A percentile compares a stretch with the other conserved stretches of the same genome.
These are phyloP conservation scores for Drosophila simulans DNA, from an alignment of 1,140 invertebrate species.

Conservation along the genomic window DNA sequence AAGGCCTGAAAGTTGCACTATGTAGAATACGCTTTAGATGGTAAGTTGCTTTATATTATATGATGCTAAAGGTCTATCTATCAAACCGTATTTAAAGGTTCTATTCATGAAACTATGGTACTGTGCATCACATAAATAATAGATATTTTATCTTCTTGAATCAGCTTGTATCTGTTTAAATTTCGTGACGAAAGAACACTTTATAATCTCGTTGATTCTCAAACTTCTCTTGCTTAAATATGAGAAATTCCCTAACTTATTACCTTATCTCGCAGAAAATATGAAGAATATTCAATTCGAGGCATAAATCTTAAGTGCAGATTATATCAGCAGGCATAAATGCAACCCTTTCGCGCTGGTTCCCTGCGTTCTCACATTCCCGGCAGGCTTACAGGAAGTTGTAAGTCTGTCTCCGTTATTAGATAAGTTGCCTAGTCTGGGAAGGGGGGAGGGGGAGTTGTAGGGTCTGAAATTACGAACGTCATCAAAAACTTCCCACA, in stretches of 20 bases:
- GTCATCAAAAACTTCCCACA: slow-evolving; percentile 68
- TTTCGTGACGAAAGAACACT: not conserved
- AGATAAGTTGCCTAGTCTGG: slow-evolving; percentile 57
- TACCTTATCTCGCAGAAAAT: not conserved
- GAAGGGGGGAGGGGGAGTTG: not conserved
- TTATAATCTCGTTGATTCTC: not conserved
- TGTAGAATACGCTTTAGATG: not conserved
- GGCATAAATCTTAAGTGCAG: slow-evolving; percentile 23
- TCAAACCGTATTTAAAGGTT: too few relatives aligned
- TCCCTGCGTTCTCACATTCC: slow-evolving; percentile 39
- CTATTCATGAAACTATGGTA: too few relatives aligned
- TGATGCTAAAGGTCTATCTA: too few relatives aligned
- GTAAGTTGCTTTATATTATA: too few relatives aligned
- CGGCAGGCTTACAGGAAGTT: slow-evolving; percentile 49
- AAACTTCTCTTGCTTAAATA: not conserved
- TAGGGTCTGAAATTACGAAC: slow-evolving; percentile 31
- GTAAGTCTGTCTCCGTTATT: slow-evolving; percentile 57
- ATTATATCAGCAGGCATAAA: slow-evolving; percentile 13
- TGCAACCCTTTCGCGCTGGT: slow-evolving; percentile 12
- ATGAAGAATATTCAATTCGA: slow-evolving; percentile 19
- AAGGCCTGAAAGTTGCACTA: slow-evolving; percentile 6
- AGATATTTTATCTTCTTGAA: too few relatives aligned
- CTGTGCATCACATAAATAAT: too few relatives aligned
- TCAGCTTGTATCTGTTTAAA: not conserved
- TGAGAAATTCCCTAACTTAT: not conserved